Evolutionary conservation across 2,113 vertebrate species (phyloP), one percentile per base, ranked within the genome.

Genomic region (Morone chrysops): DNA sequence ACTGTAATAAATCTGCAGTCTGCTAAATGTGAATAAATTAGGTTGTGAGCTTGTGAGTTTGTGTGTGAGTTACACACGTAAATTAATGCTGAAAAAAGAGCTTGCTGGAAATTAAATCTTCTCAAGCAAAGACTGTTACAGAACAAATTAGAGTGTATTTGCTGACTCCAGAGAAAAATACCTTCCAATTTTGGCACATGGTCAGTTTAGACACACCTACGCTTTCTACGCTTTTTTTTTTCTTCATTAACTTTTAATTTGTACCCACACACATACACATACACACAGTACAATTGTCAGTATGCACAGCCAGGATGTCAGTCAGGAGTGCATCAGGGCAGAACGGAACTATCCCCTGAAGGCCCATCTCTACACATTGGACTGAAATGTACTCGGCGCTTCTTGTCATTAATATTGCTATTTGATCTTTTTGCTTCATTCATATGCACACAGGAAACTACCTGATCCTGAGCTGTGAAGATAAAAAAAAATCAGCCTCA

Each of bases 371-470:
- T n/a, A 47, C 70, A 72, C 77, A 86, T 18, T 5, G 22, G 59
- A 60, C 47, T 65, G 62, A 80, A 91, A 80, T 63, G 43, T 38
- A 67, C 63, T 83, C 60, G 13, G 53, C 40, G 59, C 68, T 74
- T 74, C 60, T 45, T 20, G 36, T 87, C 82, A 92, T 94, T 84
- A 92, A 92, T 92, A 87, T 83, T 91, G 63, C 91, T 54, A 72
- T 89, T 90, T 93, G 86, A 94, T 91, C 87, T 86, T 56, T 67
- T 79, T 43, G 25, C 69, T 36, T 86, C 70, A 78, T 78, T 74
- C 48, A 41, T 71, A 53, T 59, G n/a, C 51, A 22, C 31, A 20
- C 5, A 67, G 66, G 63, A 82, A 87, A 67, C 53, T 70, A 85
- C 72, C 59, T 79, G 69, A 73, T 61, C 65, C 25, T 12, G 48